These are phyloP conservation scores for Ailurus styani DNA, from an alignment of 2,113 vertebrate genomes.

Conservation along the genomic window DNA sequence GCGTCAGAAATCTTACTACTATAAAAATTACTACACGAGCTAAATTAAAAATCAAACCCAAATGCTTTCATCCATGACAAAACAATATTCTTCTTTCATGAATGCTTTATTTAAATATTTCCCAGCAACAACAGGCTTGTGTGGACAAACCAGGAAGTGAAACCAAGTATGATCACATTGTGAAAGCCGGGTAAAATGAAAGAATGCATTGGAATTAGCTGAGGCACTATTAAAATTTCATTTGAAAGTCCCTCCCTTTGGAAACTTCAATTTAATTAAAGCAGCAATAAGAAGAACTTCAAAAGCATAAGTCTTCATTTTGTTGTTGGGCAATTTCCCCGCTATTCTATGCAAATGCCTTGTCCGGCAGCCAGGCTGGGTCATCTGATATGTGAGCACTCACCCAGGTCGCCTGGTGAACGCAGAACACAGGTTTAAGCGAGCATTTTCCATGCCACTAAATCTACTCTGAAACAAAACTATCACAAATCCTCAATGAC, in stretches of 20 bases:
- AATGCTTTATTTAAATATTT: conserved; percentile 46
- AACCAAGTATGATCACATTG: neutral
- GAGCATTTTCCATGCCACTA: neutral
- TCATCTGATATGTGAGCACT: neutral
- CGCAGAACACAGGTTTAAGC: neutral
- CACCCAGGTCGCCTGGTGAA: neutral
- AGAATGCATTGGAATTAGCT: conserved; percentile 22
- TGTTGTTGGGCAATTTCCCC: neutral
- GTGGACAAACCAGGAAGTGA: conserved; percentile 57
- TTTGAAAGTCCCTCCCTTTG: conserved; percentile 42
- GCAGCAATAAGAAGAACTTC: neutral
- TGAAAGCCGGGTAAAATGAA: neutral
- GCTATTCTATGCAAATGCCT: neutral
- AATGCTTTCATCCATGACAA: neutral
- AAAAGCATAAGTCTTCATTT: conserved; percentile 46
- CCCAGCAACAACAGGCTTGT: conserved; percentile 47
- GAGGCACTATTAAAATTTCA: conserved; percentile 36
- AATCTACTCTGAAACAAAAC: neutral
- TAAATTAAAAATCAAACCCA: conserved; percentile 22
- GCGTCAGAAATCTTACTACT: neutral
- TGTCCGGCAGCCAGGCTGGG: neutral
- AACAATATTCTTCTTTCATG: conserved; percentile 12
- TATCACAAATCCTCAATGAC: neutral
- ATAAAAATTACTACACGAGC: conserved; percentile 24
- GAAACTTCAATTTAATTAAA: conserved; percentile 53